Base-by-base conservation (phyloP, 2,888 invertebrate genomes). In the Polylopha cassiicola region DNA sequence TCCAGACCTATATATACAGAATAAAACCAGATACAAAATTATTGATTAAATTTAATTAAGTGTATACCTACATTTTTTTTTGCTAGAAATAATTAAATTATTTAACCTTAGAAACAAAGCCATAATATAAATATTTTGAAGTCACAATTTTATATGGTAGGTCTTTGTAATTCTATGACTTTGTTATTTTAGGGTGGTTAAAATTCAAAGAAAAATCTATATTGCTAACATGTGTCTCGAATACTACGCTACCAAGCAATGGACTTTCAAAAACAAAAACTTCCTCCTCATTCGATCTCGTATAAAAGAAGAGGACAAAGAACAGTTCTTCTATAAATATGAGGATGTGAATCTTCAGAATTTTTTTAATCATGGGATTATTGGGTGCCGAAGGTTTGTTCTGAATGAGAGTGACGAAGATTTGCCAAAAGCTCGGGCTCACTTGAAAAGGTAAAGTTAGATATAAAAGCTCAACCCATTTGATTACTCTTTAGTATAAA, bases 131-230 rank as follows among this genome's bases (percentile, higher is more conserved):
- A n/a, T n/a, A n/a, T n/a, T n/a, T n/a, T n/a, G n/a, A n/a, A n/a
- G n/a, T n/a, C n/a, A n/a, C n/a, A n/a, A n/a, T n/a, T n/a, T n/a
- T n/a, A n/a, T n/a, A n/a, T n/a, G n/a, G n/a, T n/a, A n/a, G n/a
- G n/a, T n/a, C n/a, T n/a, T n/a, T n/a, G n/a, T n/a, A n/a, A n/a
- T n/a, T n/a, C n/a, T n/a, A n/a, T n/a, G n/a, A n/a, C n/a, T n/a
- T n/a, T n/a, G n/a, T n/a, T 5, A 7, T 65, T 65, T 4, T 64
- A 97, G 96, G 76, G 81, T 97, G 43, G 73, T 95, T 5, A 91
- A 89, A 70, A 63, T 96, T 14, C 96, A 97, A 63, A 87, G 92
- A n/a, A 90, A 90, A 51, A 91, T 97, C 30, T 95, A 91, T 69
- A 88, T 87, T 11, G 92, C 95, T 0, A 91, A 92, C 57, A 78